Base-by-base conservation (phyloP, 1,140 invertebrate genomes). In the Asobara japonica region DNA sequence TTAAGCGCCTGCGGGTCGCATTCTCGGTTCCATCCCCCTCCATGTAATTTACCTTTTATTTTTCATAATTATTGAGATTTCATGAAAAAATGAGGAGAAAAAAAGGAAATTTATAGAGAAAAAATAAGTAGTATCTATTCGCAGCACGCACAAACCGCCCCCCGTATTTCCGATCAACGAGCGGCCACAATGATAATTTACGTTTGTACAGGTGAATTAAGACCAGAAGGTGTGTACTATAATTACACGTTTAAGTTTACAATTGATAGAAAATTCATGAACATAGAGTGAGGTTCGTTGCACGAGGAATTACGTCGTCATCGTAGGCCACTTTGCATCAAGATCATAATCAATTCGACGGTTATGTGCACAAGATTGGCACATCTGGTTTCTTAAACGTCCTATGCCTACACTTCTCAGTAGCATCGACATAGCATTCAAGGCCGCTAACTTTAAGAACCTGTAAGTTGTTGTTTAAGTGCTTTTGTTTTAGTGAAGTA, bases 231-330 rank as follows among this genome's bases (percentile, higher is more conserved):
- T 56, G 64, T 56, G 62, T 62, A 74, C 61, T 60, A 36, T 51
- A 67, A 65, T 64, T 27, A 16, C 64, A 25, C n/a, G 25, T 45
- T 22, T 18, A 67, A 60, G 41, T 72, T 67, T 38, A 25, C 16
- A 56, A 62, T 67, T 66, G 41, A 67, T 60, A 67, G 22, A 67
- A 72, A 67, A 72, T 65, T 11, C 13, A 16, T 48, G 30, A 30
- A 64, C 48, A 13, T 31, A 22, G 13, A 20, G 16, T 3, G 48
- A 33, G 41, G 79, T 72, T 79, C 73, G 72, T 75, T 75, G 75
- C 27, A 75, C 75, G 75, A 65, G 60, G 73, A 74, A 73, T 71
- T 74, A 72, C 69, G 74, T 78, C 69, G 64, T 41, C 36, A 66
- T 33, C 29, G 41, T 56, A 2, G 2, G 8, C 22, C 10, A 30